A percentile compares a stretch with the other conserved stretches of the same genome.
These are phyloP conservation scores for Hoplodrina ambigua DNA, from an alignment of 2,888 invertebrate species.

Conservation along the genomic window DNA sequence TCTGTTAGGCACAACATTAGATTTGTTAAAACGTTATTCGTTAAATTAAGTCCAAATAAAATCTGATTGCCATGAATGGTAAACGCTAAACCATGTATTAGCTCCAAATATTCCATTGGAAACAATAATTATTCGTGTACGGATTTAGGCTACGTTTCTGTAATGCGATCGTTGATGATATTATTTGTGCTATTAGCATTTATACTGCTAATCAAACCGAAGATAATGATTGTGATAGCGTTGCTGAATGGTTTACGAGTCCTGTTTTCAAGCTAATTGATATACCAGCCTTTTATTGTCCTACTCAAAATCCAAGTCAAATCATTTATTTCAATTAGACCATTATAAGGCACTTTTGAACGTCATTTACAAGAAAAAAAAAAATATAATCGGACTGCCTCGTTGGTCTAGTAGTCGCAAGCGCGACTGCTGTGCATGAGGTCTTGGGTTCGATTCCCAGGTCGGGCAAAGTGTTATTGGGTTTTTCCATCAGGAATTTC, in stretches of 20 bases:
- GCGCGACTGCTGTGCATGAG: too few relatives aligned
- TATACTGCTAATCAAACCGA: conserved; percentile 19
- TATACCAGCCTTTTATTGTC: too few relatives aligned
- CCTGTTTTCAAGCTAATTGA: background rate
- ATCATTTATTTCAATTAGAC: too few relatives aligned
- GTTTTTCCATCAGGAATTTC: too few relatives aligned
- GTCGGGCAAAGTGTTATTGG: too few relatives aligned
- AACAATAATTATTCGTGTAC: conserved; percentile 38
- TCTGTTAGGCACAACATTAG: conserved; percentile 2
- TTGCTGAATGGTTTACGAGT: conserved; percentile 1
- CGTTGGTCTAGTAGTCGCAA: too few relatives aligned
- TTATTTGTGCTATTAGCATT: conserved; percentile 47
- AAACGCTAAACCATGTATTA: conserved; percentile 42
- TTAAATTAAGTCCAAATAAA: conserved; percentile 38
- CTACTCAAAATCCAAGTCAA: too few relatives aligned
- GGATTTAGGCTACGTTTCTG: conserved; percentile 23
- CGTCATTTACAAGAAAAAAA: too few relatives aligned
- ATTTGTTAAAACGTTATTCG: conserved; percentile 2
- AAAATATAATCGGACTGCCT: too few relatives aligned
- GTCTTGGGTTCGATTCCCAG: too few relatives aligned
- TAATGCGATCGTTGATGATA: conserved; percentile 36
- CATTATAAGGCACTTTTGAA: too few relatives aligned
- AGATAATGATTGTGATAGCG: conserved; percentile 33
- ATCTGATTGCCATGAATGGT: conserved; percentile 36
- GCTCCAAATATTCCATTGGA: conserved; percentile 47